Base-by-base conservation (phyloP, 2,888 invertebrate genomes). In the Schizotus pectinicornis region DNA sequence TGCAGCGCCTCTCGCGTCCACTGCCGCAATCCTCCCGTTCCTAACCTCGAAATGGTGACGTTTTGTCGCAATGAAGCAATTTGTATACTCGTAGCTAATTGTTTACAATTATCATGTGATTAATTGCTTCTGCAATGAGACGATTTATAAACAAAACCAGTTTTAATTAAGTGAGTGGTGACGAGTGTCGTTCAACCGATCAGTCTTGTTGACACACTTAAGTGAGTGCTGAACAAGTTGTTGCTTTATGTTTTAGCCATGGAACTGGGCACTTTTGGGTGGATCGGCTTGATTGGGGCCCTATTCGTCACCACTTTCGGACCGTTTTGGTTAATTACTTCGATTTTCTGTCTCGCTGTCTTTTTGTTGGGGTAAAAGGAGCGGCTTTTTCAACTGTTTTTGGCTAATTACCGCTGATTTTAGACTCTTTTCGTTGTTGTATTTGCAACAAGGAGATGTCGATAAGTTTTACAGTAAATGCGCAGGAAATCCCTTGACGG, bases 241-340 rank as follows among this genome's bases (percentile, higher is more conserved):
- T 13, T 41, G 12, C 22, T 54, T 9, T 53, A 0, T 49, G 9
- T 49, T 49, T 38, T 8, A 38, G 49, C 14, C 55, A 74, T 74
- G 74, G 73, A 74, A 61, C 62, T 67, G 35, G 68, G 63, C 45
- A 68, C 72, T 51, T 62, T 64, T 49, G 77, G 77, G 55, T 82
- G 81, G 81, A 67, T 75, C 59, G 69, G 76, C 43, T 71, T 81
- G 48, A 76, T 81, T 59, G 61, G 77, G 53, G 62, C 77, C 51
- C 68, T 81, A 45, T 78, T 77, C 67, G 59, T 80, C 43, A 77
- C 79, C 38, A 78, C 77, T 56, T 80, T 81, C 67, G 81, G 81
- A 22, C 55, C 79, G 30, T 77, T 74, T 62, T 79, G 78, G 74
- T 77, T 79, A 57, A 54, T 79, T 39, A 77, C 75, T 42, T 61